Conservation (phyloP, 2,888 invertebrate species). For the Mimachlamys varia region DNA sequence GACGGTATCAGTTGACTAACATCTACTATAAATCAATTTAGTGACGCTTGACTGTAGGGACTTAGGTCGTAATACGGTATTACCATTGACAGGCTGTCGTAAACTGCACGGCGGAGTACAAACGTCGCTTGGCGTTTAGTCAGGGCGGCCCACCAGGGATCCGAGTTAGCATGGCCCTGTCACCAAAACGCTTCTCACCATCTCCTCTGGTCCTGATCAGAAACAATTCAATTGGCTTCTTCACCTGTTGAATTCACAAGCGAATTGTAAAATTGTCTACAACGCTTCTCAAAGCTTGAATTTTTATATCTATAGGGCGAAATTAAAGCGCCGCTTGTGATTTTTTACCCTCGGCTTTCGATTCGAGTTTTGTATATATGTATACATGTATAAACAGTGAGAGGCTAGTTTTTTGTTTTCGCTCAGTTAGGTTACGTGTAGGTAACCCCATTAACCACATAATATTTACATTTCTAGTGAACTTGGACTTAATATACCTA, state of each 20-base stretch:
- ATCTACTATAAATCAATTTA: slow-evolving; percentile 4
- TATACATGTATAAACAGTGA: too few species aligned
- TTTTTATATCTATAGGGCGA: too few species aligned
- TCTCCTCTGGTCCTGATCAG: background rate
- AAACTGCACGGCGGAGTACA: background rate
- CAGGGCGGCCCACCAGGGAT: background rate
- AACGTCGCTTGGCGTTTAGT: slow-evolving; percentile 21
- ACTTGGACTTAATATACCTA: too few species aligned
- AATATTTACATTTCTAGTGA: too few species aligned
- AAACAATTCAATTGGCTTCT: background rate
- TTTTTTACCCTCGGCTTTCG: too few species aligned
- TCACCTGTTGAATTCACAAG: background rate
- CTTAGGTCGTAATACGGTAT: slow-evolving; percentile 1
- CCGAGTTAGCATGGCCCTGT: background rate
- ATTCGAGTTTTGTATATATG: too few species aligned
- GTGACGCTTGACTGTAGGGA: background rate
- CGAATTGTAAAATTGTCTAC: too few species aligned
- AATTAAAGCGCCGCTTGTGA: too few species aligned
- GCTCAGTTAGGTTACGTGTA: too few species aligned
- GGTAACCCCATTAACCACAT: too few species aligned
- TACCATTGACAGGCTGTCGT: slow-evolving; percentile 6
- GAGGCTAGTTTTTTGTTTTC: too few species aligned
- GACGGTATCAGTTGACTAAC: slow-evolving; percentile 14
- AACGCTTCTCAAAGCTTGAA: too few species aligned
- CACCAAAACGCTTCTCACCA: background rate